Conservation (phyloP, 2,888 invertebrate species). For the Heliconius hortense region DNA sequence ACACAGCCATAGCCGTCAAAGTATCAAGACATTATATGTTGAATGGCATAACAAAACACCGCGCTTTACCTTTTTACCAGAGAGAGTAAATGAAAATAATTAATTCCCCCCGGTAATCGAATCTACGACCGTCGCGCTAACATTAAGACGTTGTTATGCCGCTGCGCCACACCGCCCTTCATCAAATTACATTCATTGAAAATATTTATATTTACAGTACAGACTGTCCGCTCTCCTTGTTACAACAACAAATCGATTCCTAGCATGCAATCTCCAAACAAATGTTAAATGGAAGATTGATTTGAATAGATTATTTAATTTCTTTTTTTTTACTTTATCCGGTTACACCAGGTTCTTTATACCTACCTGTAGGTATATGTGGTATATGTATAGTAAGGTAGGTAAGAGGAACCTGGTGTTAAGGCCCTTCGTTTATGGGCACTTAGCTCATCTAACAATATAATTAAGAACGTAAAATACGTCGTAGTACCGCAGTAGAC, state of each 20-base stretch:
- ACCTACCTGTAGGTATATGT: no score
- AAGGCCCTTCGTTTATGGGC: no score
- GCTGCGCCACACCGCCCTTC: neutral
- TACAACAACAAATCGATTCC: neutral
- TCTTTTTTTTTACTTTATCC: neutral
- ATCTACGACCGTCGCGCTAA: neutral
- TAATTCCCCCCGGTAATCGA: neutral
- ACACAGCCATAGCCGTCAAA: no score
- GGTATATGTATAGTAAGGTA: neutral
- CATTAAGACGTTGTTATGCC: neutral
- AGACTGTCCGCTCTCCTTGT: neutral
- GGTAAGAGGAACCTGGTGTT: neutral
- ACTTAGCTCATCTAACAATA: no score
- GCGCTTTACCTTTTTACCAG: no score
- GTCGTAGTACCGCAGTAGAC: no score
- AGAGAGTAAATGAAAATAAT: neutral
- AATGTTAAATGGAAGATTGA: neutral
- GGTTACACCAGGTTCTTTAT: no score
- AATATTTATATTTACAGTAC: constrained; percentile 2
- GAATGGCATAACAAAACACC: no score
- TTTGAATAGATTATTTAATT: neutral
- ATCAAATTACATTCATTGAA: neutral
- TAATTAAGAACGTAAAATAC: no score
- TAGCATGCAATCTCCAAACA: neutral
- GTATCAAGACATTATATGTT: no score